These are phyloP conservation scores for Dilophus febrilis DNA, from an alignment of 2,888 invertebrate genomes.

Conservation along the genomic window DNA sequence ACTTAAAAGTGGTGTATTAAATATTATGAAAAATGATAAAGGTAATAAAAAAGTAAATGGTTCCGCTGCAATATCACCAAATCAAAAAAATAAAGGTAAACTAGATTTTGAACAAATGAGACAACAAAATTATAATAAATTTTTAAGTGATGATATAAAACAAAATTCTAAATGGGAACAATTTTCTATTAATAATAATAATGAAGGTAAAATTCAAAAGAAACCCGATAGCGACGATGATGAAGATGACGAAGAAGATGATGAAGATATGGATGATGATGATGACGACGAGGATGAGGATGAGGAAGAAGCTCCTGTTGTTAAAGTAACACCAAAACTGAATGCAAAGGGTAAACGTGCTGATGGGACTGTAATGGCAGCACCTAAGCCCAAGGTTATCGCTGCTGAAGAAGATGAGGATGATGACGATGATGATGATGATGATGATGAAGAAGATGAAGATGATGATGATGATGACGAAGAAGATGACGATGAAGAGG, in stretches of 20 bases:
- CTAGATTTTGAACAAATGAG: background rate
- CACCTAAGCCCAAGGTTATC: background rate
- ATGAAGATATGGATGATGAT: background rate
- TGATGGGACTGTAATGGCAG: no score
- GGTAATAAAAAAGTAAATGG: no score
- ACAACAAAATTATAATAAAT: conserved; percentile 1
- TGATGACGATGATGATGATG: background rate
- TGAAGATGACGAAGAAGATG: background rate
- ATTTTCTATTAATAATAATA: no score
- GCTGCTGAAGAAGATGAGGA: background rate
- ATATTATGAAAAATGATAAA: background rate
- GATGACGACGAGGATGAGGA: conserved; percentile 1
- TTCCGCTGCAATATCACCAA: no score
- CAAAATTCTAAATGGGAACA: background rate
- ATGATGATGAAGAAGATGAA: background rate
- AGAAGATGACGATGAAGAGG: background rate
- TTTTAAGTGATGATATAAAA: conserved; percentile 1
- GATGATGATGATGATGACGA: conserved; percentile 1
- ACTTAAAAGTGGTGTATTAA: background rate
- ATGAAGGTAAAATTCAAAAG: no score
- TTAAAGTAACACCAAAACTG: background rate
- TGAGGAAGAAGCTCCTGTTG: background rate
- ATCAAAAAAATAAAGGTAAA: no score
- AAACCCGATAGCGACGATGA: no score
- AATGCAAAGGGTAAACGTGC: no score